Evolutionary conservation across 2,888 invertebrate genomes (phyloP), one percentile per base, ranked within the genome.

Genomic region (Tetragnatha montana): DNA sequence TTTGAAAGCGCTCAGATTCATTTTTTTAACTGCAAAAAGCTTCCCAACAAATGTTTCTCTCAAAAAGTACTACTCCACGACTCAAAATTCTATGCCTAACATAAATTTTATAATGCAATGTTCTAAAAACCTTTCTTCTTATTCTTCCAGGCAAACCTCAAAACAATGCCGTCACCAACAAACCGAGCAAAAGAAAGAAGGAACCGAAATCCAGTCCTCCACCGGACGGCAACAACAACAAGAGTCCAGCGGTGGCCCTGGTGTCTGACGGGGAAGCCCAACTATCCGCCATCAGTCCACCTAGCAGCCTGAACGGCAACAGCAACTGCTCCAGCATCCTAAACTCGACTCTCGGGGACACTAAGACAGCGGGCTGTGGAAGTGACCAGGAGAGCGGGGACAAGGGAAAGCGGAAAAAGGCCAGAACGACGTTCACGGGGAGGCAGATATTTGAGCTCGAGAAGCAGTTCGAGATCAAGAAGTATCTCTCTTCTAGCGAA

Each of bases 361-460:
- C 69, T 73, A 73, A 81, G 10, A 71, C 74, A 8, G 71, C 83
- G 17, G 81, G 85, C 19, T 91, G 89, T 51, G 81, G 81, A 35
- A 89, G 86, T 81, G 88, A 88, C 47, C 86, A 81, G 69, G 91
- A 86, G 17, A 88, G 85, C 51, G 87, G 90, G 35, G 91, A 91
- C 60, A 91, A 91, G 68, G 81, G 68, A 10, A 91, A 91, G 91
- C 94, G 94, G 93, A 94, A 94, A 92, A 98, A 98, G 93, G 98
- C 98, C 0, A 94, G 98, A 91, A 98, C 98, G 47, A 98, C 98
- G 35, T 98, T 98, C 94, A 98, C 98, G 0, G 98, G 98, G 1
- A 94, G 98, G 81, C 98, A 98, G 95, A 98, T 98, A 93, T 98
- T 98, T 94, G 98, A 98, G 94, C 95, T 99, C 94, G 98, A 98